Evolutionary conservation across 2,797 vertebrate species (phyloP), one percentile per base, ranked within the genome.

Genomic region (Chloroceryle amazona): DNA sequence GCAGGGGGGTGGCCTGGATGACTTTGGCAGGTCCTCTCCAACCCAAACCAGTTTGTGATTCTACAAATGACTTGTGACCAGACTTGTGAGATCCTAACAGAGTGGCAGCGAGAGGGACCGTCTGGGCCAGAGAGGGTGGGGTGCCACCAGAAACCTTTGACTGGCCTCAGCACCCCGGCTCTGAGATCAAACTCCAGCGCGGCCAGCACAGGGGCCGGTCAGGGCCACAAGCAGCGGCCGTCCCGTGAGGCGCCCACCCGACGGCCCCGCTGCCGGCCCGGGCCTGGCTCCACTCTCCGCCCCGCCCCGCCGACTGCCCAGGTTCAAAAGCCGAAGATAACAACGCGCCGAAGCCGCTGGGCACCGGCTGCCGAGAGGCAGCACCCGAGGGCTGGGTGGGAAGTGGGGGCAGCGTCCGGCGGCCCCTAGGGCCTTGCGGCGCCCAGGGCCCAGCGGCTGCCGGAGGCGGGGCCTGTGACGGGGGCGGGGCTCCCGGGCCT

Each of bases 71-170:
- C 44, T 5, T 39, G 11, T 46, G 7, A 22, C 66, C 6, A 1
- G 19, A 66, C 21, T 66, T 11, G 14, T 15, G 39, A 42, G 39
- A 63, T 25, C 20, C 21, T 10, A 39, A 26, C 0, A 6, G 17
- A 12, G 16, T 3, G 29, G 35, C 15, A 10, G 54, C 1, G 1
- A 35, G 31, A 58, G 16, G 29, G 17, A 9, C 5, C 1, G 22
- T 3, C 21, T 3, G 33, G 52, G 66, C 8, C 11, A 3, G 14
- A 4, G 31, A 3, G 0, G 4, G 37, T 1, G 14, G 6, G 6
- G 63, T 28, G 57, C n/a, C 42, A 15, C 9, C 4, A 15, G 28
- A 15, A 5, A 12, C 1, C 9, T 1, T 1, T 16, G 21, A 7
- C 25, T 2, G 44, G 10, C 12, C 5, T 5, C 8, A 22, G 14